Evolutionary conservation across 2,113 vertebrate genomes (phyloP).

Genomic region (Galemys pyrenaicus): DNA sequence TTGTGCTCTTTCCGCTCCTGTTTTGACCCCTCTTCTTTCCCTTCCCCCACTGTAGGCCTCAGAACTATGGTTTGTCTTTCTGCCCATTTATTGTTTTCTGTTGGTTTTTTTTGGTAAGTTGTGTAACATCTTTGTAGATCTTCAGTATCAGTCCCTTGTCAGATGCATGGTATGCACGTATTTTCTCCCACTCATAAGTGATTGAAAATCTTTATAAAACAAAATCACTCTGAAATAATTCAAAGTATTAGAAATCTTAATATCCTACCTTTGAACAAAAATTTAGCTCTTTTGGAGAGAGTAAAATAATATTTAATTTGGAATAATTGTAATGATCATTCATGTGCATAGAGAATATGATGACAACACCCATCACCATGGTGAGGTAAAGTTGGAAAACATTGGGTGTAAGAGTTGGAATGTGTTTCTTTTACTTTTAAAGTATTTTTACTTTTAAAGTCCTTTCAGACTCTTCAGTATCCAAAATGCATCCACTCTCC

Average conservation of each 20-base stretch:
- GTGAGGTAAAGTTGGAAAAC: slow-evolving; percentile 21
- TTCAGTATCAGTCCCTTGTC: too few species aligned
- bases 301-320: slow-evolving; percentile 9
- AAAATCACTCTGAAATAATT: background rate
- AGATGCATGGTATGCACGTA: too few species aligned
- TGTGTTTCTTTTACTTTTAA: background rate
- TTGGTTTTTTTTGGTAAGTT: too few species aligned
- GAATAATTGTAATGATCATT: background rate
- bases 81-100: too few species aligned
- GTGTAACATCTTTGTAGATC: too few species aligned
- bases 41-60: too few species aligned
- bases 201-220: background rate
- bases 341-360: background rate
- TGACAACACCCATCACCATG: background rate
- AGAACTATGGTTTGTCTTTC: too few species aligned
- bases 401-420: background rate
- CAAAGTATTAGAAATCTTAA: slow-evolving; percentile 22
- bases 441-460: too few species aligned
- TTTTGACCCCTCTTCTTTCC: too few species aligned
- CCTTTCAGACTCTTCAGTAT: background rate
- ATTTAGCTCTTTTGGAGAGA: background rate
- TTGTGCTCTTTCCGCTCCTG: too few species aligned
- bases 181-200: background rate
- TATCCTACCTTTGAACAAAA: background rate
- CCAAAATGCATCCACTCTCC: background rate